Evolutionary conservation across 2,888 invertebrate genomes (phyloP).

Genomic region (Caenorhabditis sp.): DNA sequence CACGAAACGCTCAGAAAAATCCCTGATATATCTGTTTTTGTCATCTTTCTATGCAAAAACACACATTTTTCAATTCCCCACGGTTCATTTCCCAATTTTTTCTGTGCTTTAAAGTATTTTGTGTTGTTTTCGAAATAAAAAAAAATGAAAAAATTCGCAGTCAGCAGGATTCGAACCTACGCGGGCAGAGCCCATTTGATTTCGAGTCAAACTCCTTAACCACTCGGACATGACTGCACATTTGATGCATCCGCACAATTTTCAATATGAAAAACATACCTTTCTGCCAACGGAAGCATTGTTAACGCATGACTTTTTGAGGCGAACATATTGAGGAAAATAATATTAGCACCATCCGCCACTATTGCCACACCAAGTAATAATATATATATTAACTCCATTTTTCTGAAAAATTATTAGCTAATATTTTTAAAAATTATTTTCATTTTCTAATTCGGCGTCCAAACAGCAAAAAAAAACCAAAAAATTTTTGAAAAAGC

Average conservation of each 20-base stretch:
- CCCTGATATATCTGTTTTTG: background rate
- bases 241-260: background rate
- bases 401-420: slow-evolving; percentile 2
- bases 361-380: background rate
- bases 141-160: slow-evolving; percentile 29
- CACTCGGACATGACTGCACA: background rate
- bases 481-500: no score
- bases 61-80: slow-evolving; percentile 6
- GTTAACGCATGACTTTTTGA: slow-evolving; percentile 53
- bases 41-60: background rate
- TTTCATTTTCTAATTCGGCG: slow-evolving; percentile 2
- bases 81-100: slow-evolving; percentile 15
- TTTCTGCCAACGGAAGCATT: slow-evolving; percentile 49
- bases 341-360: slow-evolving; percentile 27
- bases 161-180: slow-evolving; percentile 60
- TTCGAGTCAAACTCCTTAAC: background rate
- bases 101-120: slow-evolving; percentile 6
- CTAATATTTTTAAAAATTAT: no score
- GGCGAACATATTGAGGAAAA: slow-evolving; percentile 53
- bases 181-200: slow-evolving; percentile 38
- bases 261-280: slow-evolving; percentile 27
- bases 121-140: background rate
- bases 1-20: background rate
- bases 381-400: background rate
- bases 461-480: no score